A percentile compares a stretch with the other conserved stretches of the same genome.
phyloP scores from a whole-genome alignment of 2,797 vertebrate genomes.

The Pangasius larnaudii region DNA sequence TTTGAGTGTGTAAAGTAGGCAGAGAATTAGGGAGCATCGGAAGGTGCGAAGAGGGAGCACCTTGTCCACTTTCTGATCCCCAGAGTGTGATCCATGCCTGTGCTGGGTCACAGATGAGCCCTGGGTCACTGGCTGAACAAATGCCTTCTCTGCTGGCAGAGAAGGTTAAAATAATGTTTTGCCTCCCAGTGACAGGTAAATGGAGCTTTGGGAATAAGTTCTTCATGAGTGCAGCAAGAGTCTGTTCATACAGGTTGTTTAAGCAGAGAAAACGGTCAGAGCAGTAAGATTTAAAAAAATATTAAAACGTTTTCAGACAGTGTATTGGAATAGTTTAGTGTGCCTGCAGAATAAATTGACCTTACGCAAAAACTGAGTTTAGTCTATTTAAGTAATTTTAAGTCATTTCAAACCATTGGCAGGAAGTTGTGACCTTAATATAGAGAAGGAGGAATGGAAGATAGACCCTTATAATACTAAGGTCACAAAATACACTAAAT shows the following conservation, averaged over 20 bases:
- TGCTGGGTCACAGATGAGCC: conserved; percentile 87
- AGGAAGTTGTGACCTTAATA: neutral
- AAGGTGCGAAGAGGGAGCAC: conserved; percentile 54
- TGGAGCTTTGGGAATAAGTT: conserved; percentile 42
- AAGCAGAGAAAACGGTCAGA: neutral
- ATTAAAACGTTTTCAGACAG: neutral
- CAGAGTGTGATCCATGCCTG: conserved; percentile 58
- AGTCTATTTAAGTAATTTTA: neutral
- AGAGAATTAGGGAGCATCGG: neutral
- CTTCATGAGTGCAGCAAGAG: neutral
- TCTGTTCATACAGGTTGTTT: neutral
- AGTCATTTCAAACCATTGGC: neutral
- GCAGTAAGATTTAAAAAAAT: neutral
- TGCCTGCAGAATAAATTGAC: neutral
- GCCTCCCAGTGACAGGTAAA: conserved; percentile 65
- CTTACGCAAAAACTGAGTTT: neutral
- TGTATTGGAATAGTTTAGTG: neutral
- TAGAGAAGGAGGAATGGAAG: neutral
- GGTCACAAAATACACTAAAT: neutral
- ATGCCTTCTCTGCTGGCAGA: conserved; percentile 72
- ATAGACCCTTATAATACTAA: neutral
- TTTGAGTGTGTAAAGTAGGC: neutral
- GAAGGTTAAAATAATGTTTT: conserved; percentile 81
- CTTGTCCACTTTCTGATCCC: conserved; percentile 36
- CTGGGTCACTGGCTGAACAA: conserved; percentile 83